phyloP scores from a whole-genome alignment of 1,140 invertebrate species.

The Drosophila navojoa region DNA sequence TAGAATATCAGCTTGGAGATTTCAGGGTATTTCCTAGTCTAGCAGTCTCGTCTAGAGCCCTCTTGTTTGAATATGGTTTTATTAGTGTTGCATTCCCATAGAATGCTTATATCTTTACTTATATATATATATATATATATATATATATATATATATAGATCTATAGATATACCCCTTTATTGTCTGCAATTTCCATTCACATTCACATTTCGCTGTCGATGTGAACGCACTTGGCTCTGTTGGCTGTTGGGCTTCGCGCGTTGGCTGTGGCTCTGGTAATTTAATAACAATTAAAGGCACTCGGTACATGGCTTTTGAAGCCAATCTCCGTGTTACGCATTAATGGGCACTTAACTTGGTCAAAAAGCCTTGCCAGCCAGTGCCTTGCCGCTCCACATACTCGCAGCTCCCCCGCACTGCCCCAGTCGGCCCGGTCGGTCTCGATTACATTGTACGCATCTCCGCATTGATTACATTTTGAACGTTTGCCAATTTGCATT shows the following conservation, averaged over 20 bases:
- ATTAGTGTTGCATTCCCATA: too few species aligned
- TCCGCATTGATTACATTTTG: constrained; percentile 80
- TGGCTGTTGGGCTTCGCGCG: constrained; percentile 46
- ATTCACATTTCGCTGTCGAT: constrained; percentile 32
- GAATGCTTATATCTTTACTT: too few species aligned
- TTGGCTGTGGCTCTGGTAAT: constrained; percentile 60
- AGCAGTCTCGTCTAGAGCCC: too few species aligned
- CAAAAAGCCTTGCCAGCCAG: constrained; percentile 57
- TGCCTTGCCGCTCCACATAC: constrained; percentile 69
- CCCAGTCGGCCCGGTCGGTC: constrained; percentile 1
- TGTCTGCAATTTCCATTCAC: background rate
- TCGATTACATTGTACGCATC: constrained; percentile 70
- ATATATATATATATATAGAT: background rate
- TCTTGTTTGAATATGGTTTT: too few species aligned
- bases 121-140: background rate
- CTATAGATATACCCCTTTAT: background rate
- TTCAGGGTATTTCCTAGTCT: too few species aligned
- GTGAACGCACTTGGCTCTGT: constrained; percentile 46
- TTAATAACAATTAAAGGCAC: constrained; percentile 83
- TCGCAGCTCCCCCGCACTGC: background rate
- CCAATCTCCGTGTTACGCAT: constrained; percentile 83
- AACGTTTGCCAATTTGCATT: constrained; percentile 79
- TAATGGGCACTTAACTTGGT: constrained; percentile 83
- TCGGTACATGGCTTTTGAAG: constrained; percentile 79
- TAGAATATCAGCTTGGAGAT: too few species aligned